Base-by-base conservation (phyloP, 2,797 vertebrate species). In the Adrianichthys oophorus region DNA sequence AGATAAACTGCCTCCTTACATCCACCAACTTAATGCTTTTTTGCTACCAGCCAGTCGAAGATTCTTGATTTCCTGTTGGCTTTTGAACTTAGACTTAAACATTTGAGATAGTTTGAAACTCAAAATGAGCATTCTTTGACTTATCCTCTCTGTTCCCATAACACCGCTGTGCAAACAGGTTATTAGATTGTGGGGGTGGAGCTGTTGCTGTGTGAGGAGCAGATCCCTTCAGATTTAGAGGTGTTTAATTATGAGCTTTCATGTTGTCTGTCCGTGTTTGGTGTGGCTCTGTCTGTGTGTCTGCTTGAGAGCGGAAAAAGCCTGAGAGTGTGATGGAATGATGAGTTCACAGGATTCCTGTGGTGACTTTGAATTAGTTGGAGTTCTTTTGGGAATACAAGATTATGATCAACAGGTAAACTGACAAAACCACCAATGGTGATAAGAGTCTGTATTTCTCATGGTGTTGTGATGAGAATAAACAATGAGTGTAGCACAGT, bases 211-310 rank as follows among this genome's bases (percentile, higher is more conserved):
- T 59, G 61, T 50, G 62, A 7, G 10, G 48, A 65, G 57, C 1
- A 1, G 66, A 73, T 62, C 60, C 72, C 81, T 76, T 54, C 44
- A 58, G 76, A 69, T 53, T 43, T 24, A 59, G 63, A 87, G 82
- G 85, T 87, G 89, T 91, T 91, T 90, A 86, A 88, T 90, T 89
- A 88, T 70, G 64, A 59, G 77, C 63, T 85, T 59, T 85, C 70
- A 64, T 59, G 52, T 59, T 47, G 63, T 68, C 70, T 81, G 67
- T 47, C 59, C 60, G 42, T 78, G 80, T 77, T 80, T 68, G 72
- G 79, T 70, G 74, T 73, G 72, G 63, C 57, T 78, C 61, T 61
- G 63, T 60, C 69, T 53, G 52, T 62, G 63, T 42, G 65, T 69
- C 59, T 73, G 64, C 59, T 41, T 50, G 50, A 78, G 59, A 63